Percentiles rank a stretch among this genome's conserved stretches.
Evolutionary conservation across 2,113 vertebrate genomes (phyloP).

Genomic region (Pelusios castaneus): DNA sequence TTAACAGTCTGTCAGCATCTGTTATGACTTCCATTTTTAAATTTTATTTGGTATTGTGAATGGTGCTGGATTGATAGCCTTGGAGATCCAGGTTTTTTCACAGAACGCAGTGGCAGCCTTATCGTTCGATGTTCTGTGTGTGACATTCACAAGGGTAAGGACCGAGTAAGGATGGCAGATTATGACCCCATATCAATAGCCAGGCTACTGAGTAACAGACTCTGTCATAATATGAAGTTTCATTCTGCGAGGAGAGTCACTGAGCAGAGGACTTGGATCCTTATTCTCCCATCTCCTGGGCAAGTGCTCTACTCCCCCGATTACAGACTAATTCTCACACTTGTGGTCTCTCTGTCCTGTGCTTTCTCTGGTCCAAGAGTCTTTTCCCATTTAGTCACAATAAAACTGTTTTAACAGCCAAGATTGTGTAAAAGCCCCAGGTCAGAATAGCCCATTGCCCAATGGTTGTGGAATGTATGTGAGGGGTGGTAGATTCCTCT

Average conservation of each 20-base stretch:
- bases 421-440: neutral
- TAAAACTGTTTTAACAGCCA: neutral
- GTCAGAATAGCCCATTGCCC: neutral
- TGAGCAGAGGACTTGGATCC: neutral
- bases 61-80: neutral
- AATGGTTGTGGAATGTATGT: neutral
- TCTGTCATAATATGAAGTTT: neutral
- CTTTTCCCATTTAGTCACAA: neutral
- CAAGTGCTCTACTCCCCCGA: neutral
- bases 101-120: neutral
- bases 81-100: neutral
- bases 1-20: neutral
- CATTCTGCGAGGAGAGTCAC: neutral
- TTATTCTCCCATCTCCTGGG: neutral
- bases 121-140: neutral
- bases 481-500: neutral
- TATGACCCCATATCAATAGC: neutral
- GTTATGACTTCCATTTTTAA: neutral
- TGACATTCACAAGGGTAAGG: neutral
- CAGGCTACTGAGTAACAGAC: neutral
- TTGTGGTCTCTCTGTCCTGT: neutral
- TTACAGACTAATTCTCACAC: neutral
- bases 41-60: neutral
- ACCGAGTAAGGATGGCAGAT: neutral
- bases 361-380: neutral